Evolutionary conservation across 2,113 vertebrate species (phyloP).

Genomic region (Rhinopomastus cyanomelas): DNA sequence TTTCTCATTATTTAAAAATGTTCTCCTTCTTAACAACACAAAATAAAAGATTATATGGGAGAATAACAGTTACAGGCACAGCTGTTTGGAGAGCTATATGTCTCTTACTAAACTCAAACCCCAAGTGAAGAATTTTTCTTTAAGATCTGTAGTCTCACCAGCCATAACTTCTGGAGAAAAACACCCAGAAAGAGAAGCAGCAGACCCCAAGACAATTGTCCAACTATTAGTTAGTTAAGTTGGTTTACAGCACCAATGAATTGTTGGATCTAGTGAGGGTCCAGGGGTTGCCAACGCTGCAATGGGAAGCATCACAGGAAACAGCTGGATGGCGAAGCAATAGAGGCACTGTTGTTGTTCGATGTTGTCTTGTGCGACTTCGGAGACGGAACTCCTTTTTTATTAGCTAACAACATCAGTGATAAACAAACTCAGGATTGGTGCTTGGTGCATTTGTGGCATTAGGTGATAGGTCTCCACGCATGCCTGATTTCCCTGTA

Average conservation of each 20-base stretch:
- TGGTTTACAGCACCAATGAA: not conserved
- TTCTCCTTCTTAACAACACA: not conserved
- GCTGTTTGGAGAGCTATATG: not conserved
- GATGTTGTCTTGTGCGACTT: no score
- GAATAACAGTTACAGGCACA: not conserved
- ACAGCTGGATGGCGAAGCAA: no score
- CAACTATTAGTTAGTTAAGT: not conserved
- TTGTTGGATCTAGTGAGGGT: no score
- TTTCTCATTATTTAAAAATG: slow-evolving; percentile 23
- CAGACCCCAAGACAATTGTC: not conserved
- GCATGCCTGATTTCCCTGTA: no score
- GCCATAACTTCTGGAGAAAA: not conserved
- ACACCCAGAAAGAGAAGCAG: not conserved
- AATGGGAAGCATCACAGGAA: no score
- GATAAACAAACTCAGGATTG: no score
- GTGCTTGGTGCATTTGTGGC: no score
- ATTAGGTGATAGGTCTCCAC: no score
- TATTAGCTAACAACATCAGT: no score
- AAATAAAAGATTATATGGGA: not conserved
- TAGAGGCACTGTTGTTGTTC: no score
- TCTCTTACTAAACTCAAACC: not conserved
- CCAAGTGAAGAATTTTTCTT: not conserved
- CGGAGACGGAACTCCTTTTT: no score
- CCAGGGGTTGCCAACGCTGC: no score
- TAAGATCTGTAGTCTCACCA: not conserved